A percentile compares a stretch with the other conserved stretches of the same genome.
phyloP scores from a whole-genome alignment of 2,797 vertebrate genomes.

The Epinephelus coioides region DNA sequence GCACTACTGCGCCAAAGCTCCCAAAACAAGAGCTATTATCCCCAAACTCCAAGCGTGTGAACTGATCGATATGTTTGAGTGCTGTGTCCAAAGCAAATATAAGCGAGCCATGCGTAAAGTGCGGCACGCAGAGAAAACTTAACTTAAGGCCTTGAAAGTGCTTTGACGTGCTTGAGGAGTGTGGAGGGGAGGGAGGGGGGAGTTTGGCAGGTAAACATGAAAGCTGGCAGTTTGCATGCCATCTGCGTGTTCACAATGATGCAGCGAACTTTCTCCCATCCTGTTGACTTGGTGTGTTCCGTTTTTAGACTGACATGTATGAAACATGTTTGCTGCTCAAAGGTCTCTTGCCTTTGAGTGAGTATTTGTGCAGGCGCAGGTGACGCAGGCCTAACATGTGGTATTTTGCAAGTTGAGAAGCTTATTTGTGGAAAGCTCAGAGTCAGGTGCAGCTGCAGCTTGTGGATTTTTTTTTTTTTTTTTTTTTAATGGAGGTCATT shows the following conservation, averaged over 20 bases:
- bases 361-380: conserved; percentile 38
- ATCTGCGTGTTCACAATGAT: conserved; percentile 19
- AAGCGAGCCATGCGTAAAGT: background rate
- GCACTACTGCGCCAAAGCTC: background rate
- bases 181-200: conserved; percentile 7
- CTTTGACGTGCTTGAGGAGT: conserved; percentile 32
- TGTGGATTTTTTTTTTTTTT: background rate
- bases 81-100: conserved; percentile 21
- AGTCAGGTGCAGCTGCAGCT: conserved; percentile 59
- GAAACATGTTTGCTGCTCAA: conserved; percentile 32
- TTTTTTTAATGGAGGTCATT: conserved; percentile 5
- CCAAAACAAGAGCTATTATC: conserved; percentile 18
- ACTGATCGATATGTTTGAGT: conserved; percentile 9
- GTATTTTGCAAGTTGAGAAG: conserved; percentile 58
- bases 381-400: conserved; percentile 51
- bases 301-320: conserved; percentile 23
- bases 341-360: conserved; percentile 5
- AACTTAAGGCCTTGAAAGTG: conserved; percentile 40
- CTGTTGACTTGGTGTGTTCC: conserved; percentile 21
- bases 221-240: conserved; percentile 35
- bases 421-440: conserved; percentile 59
- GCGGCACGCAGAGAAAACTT: conserved; percentile 35
- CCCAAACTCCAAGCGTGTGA: background rate
- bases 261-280: conserved; percentile 20
- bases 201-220: conserved; percentile 40